Percentiles rank a stretch among this genome's conserved stretches.
Conservation (phyloP, 2,113 vertebrate species). For the Hypocryptadius cinnamomeus region DNA sequence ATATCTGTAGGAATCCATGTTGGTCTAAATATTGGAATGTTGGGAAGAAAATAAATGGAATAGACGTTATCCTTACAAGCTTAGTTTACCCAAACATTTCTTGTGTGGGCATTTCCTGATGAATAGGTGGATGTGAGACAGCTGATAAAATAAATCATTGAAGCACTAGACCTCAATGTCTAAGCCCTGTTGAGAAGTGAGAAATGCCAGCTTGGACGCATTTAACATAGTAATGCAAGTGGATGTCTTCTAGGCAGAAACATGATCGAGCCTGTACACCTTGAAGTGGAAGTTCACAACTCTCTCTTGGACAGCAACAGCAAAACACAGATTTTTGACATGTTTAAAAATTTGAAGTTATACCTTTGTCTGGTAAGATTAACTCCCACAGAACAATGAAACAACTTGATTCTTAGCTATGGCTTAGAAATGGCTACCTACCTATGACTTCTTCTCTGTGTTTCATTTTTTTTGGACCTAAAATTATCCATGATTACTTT, state of each 20-base stretch:
- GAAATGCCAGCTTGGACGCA: not conserved
- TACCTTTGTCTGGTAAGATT: not conserved
- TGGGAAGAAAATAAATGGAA: not conserved
- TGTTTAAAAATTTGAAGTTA: not conserved
- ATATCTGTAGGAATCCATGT: not conserved
- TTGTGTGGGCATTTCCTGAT: not conserved
- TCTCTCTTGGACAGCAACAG: not conserved
- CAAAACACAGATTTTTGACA: not conserved
- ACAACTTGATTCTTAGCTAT: not conserved
- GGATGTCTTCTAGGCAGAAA: not conserved
- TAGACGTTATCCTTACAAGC: not conserved
- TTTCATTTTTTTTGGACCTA: not conserved
- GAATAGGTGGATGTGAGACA: not conserved
- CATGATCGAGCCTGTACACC: not conserved
- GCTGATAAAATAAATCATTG: not conserved
- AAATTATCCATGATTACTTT: not conserved
- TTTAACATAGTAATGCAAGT: not conserved
- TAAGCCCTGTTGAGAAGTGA: not conserved
- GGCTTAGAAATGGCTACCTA: not conserved
- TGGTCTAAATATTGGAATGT: not conserved
- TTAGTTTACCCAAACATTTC: not conserved
- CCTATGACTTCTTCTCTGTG: not conserved
- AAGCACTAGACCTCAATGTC: not conserved
- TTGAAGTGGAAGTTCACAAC: not conserved
- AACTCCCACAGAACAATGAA: not conserved